Evolutionary conservation across 2,797 vertebrate genomes (phyloP), one percentile per base, ranked within the genome.

Genomic region (Sebastes melanostomus): DNA sequence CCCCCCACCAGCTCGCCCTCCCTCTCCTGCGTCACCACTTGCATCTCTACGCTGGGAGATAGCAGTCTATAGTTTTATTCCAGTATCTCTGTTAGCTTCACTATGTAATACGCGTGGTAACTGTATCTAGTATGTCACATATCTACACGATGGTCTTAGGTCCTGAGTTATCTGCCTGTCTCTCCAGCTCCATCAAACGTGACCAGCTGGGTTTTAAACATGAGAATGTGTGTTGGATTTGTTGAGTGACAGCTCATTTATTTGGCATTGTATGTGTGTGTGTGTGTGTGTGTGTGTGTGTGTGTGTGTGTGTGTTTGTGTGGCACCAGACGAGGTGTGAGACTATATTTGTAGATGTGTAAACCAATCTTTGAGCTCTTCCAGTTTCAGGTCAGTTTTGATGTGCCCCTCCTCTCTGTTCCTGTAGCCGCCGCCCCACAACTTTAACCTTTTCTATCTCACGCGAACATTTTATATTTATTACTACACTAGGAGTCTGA

Each of bases 401-500:
- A 90, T 70, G 77, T 71, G 71, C 78, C 59, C 50, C 30, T 66
- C 67, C 66, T 75, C 59, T 55, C 42, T 77, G 25, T 83, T 72
- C 38, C 55, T 63, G 61, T 72, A 77, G 74, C 46, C 73, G 30
- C 20, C 20, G 24, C 76, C 65, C 76, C 30, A 54, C 58, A 32
- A 38, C 18, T 66, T 73, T 30, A 25, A 78, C 67, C 25, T 89
- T 87, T 89, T 91, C 75, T 82, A 86, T 88, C 66, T 87, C 46
- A 78, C 76, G 25, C 60, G 16, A n/a, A 77, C 78, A 32, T 92
- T 95, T 93, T 94, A 88, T 95, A 96, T 95, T 95, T 95, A 96
- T 94, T 94, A 85, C 83, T 71, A 87, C 68, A 80, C 77, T 82
- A 91, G 80, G 73, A 78, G 72, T 84, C 63, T 86, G 86, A 90